These are phyloP conservation scores for Pogoniulus pusillus DNA, from an alignment of 2,797 vertebrate species.

Conservation along the genomic window DNA sequence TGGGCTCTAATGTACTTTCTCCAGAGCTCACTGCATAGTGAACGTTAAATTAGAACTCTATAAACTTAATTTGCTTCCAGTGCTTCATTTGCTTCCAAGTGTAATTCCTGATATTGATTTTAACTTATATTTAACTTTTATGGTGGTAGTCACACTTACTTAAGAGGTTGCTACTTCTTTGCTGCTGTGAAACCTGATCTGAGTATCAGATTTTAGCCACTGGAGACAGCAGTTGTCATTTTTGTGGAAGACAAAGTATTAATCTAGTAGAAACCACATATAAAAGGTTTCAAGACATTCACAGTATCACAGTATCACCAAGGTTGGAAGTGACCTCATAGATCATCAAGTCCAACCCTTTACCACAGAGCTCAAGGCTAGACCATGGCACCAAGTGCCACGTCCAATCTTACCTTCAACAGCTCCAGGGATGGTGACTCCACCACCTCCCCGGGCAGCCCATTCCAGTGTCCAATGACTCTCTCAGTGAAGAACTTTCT, in stretches of 20 bases:
- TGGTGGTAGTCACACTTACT: neutral
- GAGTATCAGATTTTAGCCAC: neutral
- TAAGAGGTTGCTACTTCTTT: neutral
- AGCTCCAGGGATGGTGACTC: too few relatives aligned
- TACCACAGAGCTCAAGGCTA: too few relatives aligned
- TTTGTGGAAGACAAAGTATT: neutral
- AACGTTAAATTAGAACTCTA: slow-evolving; percentile 48
- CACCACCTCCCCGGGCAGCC: too few relatives aligned
- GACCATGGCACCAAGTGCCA: too few relatives aligned
- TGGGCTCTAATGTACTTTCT: slow-evolving; percentile 17
- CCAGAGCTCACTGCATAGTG: neutral
- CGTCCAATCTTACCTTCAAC: too few relatives aligned
- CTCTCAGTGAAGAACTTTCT: too few relatives aligned
- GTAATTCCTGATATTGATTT: slow-evolving; percentile 63
- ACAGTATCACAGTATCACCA: too few relatives aligned
- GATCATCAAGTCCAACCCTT: too few relatives aligned
- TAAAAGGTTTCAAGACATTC: neutral
- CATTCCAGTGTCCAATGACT: too few relatives aligned
- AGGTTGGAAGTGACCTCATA: too few relatives aligned
- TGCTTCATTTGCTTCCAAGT: slow-evolving; percentile 55
- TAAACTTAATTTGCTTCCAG: slow-evolving; percentile 63
- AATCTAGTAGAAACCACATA: neutral
- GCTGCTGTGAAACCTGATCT: slow-evolving; percentile 7
- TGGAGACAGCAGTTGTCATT: neutral
- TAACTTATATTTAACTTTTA: slow-evolving; percentile 65